Evolutionary conservation across 2,888 invertebrate species (phyloP).

Genomic region (Oxyteleia sp.): DNA sequence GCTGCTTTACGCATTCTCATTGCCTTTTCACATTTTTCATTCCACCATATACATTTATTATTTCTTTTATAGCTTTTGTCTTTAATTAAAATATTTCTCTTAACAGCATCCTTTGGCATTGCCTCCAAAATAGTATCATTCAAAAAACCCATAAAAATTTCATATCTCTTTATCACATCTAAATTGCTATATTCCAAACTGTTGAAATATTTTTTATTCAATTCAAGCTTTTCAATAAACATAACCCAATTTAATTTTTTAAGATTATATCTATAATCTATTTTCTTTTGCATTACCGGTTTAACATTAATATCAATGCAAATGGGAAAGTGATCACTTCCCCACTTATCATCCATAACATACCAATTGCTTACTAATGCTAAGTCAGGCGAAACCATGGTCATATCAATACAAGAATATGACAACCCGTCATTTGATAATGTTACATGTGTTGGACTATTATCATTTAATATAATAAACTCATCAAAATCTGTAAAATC

Average conservation of each 20-base stretch:
- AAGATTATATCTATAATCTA: slow-evolving; percentile 5
- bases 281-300: not conserved
- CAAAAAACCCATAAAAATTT: not conserved
- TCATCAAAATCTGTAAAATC: slow-evolving; percentile 30
- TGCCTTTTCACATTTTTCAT: slow-evolving; percentile 6
- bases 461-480: slow-evolving; percentile 36
- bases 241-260: slow-evolving; percentile 3
- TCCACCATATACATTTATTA: slow-evolving; percentile 28
- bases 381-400: slow-evolving; percentile 10
- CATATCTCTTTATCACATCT: not conserved
- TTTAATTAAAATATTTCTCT: not conserved
- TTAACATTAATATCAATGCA: slow-evolving; percentile 11
- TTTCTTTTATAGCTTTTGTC: not conserved
- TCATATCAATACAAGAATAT: slow-evolving; percentile 22
- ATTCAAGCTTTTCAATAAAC: not conserved
- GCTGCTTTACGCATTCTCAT: not conserved
- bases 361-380: slow-evolving; percentile 6
- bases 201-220: slow-evolving; percentile 6
- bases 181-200: slow-evolving; percentile 3
- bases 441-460: slow-evolving; percentile 21
- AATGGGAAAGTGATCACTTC: slow-evolving; percentile 40
- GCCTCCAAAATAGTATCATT: not conserved
- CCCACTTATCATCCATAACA: slow-evolving; percentile 7
- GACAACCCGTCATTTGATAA: not conserved
- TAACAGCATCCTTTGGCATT: not conserved